Conservation (phyloP, 2,113 vertebrate species). For the Erpornis zantholeuca region DNA sequence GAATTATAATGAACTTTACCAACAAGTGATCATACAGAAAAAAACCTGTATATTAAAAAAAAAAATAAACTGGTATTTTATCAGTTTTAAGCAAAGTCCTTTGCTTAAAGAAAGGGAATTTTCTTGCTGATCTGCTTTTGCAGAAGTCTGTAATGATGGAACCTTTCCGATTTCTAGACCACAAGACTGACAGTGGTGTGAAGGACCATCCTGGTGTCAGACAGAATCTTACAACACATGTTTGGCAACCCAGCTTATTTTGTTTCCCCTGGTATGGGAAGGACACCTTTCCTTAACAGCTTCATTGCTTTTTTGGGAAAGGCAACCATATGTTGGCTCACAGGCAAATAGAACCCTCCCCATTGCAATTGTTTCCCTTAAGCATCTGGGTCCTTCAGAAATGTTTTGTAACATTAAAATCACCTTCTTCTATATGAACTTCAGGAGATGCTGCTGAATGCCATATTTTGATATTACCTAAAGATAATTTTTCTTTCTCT, state of each 20-base stretch:
- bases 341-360: background rate
- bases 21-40: background rate
- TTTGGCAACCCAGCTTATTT: background rate
- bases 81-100: background rate
- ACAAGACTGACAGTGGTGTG: background rate
- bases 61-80: too few relatives aligned
- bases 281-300: background rate
- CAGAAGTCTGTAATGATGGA: background rate
- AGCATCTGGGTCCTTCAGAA: background rate
- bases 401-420: background rate
- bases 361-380: background rate
- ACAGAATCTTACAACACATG: background rate
- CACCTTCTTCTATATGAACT: background rate
- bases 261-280: background rate
- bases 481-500: background rate
- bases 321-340: background rate
- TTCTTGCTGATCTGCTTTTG: background rate
- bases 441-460: background rate
- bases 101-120: background rate
- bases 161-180: background rate
- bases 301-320: background rate
- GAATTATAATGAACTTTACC: background rate
- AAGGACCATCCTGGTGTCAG: background rate
- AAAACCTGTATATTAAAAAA: too few relatives aligned
- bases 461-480: background rate